A percentile compares a stretch with the other conserved stretches of the same genome.
phyloP scores from a whole-genome alignment of 2,113 vertebrate genomes.

The Chaetorhynchus papuensis region DNA sequence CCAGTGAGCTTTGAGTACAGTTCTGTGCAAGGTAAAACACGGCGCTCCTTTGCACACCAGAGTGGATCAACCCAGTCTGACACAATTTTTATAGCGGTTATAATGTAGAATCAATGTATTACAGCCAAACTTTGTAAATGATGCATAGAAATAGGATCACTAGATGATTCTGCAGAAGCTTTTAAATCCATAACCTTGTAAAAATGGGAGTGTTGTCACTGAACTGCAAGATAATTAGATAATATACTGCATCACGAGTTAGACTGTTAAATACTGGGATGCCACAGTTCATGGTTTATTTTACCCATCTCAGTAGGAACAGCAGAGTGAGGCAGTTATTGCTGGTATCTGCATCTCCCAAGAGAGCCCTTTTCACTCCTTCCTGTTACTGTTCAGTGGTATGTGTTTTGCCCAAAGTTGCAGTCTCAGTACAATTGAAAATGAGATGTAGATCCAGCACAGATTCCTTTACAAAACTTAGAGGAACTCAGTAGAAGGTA shows the following conservation, averaged over 20 bases:
- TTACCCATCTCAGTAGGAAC: background rate
- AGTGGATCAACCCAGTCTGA: background rate
- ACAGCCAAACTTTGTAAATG: background rate
- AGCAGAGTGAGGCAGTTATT: background rate
- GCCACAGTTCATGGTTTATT: background rate
- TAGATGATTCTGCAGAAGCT: background rate
- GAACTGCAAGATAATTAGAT: background rate
- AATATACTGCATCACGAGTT: background rate
- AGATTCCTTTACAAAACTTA: background rate
- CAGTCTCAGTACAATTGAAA: background rate
- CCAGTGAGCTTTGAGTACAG: background rate
- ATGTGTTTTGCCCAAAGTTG: background rate
- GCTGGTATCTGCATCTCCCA: background rate
- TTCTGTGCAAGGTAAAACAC: background rate
- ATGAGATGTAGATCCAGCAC: background rate
- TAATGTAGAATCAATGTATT: background rate
- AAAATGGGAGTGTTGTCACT: background rate
- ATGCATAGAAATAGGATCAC: background rate
- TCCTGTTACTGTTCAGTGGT: background rate
- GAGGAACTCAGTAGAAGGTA: background rate
- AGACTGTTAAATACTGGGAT: background rate
- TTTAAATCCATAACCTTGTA: background rate
- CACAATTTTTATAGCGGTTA: background rate
- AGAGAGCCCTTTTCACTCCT: background rate
- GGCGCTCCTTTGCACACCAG: background rate